Percentiles rank a stretch among this genome's conserved stretches.
These are phyloP conservation scores for Psylliodes chrysocephalus DNA, from an alignment of 2,888 invertebrate species.

Conservation along the genomic window DNA sequence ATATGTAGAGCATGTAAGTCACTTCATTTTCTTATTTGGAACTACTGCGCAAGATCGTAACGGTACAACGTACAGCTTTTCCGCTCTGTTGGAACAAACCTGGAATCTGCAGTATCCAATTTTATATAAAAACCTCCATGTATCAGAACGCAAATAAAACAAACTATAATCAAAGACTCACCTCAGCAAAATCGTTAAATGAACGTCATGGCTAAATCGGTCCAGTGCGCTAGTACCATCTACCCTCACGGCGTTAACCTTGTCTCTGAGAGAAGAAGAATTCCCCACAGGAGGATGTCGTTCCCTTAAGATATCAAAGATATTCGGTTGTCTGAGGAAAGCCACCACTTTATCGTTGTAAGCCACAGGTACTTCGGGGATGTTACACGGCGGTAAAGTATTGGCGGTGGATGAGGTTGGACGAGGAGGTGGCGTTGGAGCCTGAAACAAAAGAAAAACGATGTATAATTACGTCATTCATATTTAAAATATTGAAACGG, in stretches of 20 bases:
- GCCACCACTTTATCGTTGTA: slow-evolving; percentile 97
- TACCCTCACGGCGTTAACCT: slow-evolving; percentile 87
- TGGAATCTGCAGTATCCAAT: no score
- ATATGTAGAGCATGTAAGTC: no score
- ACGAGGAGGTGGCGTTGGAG: slow-evolving; percentile 78
- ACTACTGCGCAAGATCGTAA: no score
- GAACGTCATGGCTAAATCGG: slow-evolving; percentile 90
- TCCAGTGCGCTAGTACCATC: slow-evolving; percentile 89
- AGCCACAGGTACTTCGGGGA: slow-evolving; percentile 82
- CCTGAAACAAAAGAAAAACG: slow-evolving; percentile 64
- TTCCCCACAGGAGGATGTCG: slow-evolving; percentile 79
- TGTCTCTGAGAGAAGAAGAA: slow-evolving; percentile 82
- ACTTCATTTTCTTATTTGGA: no score
- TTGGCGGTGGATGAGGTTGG: slow-evolving; percentile 56
- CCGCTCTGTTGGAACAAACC: no score
- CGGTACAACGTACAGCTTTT: no score
- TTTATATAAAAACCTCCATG: no score
- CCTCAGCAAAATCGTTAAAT: slow-evolving; percentile 93
- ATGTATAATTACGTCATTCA: no score
- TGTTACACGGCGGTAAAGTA: slow-evolving; percentile 54
- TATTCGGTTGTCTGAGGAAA: slow-evolving; percentile 94
- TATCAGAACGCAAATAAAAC: no score
- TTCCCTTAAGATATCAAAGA: slow-evolving; percentile 89
- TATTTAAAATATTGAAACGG: no score
- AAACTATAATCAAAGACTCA: slow-evolving; percentile 64